Evolutionary conservation across 2,888 invertebrate species (phyloP).

Genomic region (Andrena bicolor): DNA sequence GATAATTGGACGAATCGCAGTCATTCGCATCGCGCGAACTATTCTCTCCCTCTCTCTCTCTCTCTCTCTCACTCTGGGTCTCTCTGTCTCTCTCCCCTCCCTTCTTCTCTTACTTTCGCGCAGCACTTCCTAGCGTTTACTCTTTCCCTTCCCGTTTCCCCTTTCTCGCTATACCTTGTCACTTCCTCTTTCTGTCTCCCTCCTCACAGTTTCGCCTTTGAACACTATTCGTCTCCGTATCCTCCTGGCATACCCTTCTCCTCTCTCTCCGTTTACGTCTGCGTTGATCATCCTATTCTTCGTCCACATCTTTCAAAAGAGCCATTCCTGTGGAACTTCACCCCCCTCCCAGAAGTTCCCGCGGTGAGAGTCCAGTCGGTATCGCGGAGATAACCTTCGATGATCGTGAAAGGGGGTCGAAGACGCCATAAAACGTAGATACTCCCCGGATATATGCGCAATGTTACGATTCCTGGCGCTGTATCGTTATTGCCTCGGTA

Average conservation of each 20-base stretch:
- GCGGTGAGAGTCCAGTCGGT: constrained; percentile 31
- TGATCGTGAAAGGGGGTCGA: constrained; percentile 45
- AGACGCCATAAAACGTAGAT: constrained; percentile 52
- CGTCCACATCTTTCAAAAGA: constrained; percentile 49
- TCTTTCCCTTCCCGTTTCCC: constrained; percentile 16
- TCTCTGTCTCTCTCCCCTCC: constrained; percentile 38
- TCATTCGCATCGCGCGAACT: constrained; percentile 81
- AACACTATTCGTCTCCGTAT: constrained; percentile 25
- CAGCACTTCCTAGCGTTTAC: constrained; percentile 13
- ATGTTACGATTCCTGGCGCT: constrained; percentile 45
- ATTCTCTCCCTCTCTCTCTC: constrained; percentile 59
- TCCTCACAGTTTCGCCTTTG: constrained; percentile 14
- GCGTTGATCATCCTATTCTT: constrained; percentile 35
- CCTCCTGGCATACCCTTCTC: neutral
- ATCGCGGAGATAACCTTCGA: constrained; percentile 49
- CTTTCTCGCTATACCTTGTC: constrained; percentile 7
- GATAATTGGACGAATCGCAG: constrained; percentile 83
- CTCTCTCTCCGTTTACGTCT: constrained; percentile 5
- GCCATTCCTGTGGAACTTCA: constrained; percentile 56
- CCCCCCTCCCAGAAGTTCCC: constrained; percentile 17
- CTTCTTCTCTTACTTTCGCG: constrained; percentile 18
- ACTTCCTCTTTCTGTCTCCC: neutral
- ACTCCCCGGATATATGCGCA: constrained; percentile 30
- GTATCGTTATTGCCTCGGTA: constrained; percentile 28
- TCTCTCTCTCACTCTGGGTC: constrained; percentile 35